Evolutionary conservation across 2,888 invertebrate genomes (phyloP).

Genomic region (Tenthredo distinguenda): DNA sequence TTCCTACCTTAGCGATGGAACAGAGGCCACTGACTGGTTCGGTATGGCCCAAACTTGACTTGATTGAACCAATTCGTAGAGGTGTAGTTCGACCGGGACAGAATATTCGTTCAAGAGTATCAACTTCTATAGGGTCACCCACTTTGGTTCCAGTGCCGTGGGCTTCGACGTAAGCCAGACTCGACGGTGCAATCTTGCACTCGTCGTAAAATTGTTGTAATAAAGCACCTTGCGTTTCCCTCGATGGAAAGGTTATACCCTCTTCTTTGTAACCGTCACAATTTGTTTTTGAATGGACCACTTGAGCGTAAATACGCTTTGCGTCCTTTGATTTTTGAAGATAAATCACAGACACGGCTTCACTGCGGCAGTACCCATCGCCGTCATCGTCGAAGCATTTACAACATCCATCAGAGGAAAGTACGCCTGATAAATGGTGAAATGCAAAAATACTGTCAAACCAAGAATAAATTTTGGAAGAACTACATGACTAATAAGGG

Average conservation of each 20-base stretch:
- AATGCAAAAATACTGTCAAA: too few relatives aligned
- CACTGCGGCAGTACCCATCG: constrained; percentile 91
- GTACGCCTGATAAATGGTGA: background rate
- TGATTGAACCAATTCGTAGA: constrained; percentile 92
- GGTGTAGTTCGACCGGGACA: constrained; percentile 88
- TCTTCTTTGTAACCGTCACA: constrained; percentile 80
- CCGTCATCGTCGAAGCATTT: constrained; percentile 93
- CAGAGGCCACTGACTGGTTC: constrained; percentile 93
- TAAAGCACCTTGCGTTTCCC: constrained; percentile 69
- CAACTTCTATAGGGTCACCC: constrained; percentile 95
- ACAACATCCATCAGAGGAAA: constrained; percentile 55
- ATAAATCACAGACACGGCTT: constrained; percentile 83
- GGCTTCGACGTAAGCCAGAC: constrained; percentile 84
- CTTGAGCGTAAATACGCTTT: constrained; percentile 79
- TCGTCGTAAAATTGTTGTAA: constrained; percentile 82
- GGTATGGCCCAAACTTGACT: constrained; percentile 96
- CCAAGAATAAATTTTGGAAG: too few relatives aligned
- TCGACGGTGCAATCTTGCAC: constrained; percentile 80
- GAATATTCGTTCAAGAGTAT: constrained; percentile 89
- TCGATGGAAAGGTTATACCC: constrained; percentile 75
- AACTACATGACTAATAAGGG: too few relatives aligned
- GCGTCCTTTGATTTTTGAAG: constrained; percentile 84
- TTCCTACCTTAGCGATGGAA: constrained; percentile 87
- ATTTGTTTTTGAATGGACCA: constrained; percentile 82
- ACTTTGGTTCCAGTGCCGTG: constrained; percentile 89